Evolutionary conservation across 1,140 invertebrate genomes (phyloP).

Genomic region (Nomia melanderi): DNA sequence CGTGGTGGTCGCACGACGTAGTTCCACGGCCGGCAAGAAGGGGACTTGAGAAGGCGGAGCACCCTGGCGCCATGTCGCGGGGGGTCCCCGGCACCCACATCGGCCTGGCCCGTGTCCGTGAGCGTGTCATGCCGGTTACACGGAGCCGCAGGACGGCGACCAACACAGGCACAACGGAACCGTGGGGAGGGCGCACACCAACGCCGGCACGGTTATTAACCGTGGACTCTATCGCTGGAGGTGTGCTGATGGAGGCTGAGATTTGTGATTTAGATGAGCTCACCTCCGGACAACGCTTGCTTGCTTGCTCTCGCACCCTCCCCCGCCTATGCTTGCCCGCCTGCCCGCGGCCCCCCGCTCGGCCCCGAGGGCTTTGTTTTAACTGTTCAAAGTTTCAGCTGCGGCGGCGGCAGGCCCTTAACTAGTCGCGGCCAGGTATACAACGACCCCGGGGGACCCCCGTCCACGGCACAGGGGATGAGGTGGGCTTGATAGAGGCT

Average conservation of each 20-base stretch:
- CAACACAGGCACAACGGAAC: too few relatives aligned
- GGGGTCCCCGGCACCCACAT: slow-evolving; percentile 76
- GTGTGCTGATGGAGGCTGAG: slow-evolving; percentile 74
- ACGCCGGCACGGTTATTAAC: slow-evolving; percentile 68
- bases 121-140: slow-evolving; percentile 19
- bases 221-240: slow-evolving; percentile 67
- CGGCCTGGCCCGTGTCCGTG: slow-evolving; percentile 43
- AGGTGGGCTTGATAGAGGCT: slow-evolving; percentile 45
- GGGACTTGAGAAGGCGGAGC: slow-evolving; percentile 75
- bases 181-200: slow-evolving; percentile 34
- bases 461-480: slow-evolving; percentile 10
- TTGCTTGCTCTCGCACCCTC: neutral
- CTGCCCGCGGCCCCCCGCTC: slow-evolving; percentile 1
- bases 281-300: slow-evolving; percentile 51
- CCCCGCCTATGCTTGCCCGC: neutral
- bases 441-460: slow-evolving; percentile 40
- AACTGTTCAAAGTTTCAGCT: slow-evolving; percentile 70
- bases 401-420: slow-evolving; percentile 65
- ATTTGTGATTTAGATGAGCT: slow-evolving; percentile 81
- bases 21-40: slow-evolving; percentile 38
- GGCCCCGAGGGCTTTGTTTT: slow-evolving; percentile 74
- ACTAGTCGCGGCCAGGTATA: slow-evolving; percentile 69
- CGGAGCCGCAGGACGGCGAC: neutral
- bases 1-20: slow-evolving; percentile 60
- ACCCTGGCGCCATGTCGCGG: slow-evolving; percentile 81